Evolutionary conservation across 2,888 invertebrate genomes (phyloP).

Genomic region (Micoletzkya japonica): DNA sequence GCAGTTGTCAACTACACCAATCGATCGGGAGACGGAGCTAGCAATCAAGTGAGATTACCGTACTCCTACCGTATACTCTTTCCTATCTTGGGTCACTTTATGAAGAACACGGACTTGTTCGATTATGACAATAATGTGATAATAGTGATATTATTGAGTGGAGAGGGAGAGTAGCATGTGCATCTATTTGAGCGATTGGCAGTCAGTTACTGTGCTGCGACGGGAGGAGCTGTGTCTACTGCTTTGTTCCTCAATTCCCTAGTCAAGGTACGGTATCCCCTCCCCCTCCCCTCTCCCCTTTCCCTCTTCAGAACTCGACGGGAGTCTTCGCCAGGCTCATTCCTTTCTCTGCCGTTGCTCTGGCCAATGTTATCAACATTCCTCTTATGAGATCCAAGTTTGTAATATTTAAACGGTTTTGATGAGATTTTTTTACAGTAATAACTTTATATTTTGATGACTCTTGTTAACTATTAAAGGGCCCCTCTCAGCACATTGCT

Average conservation of each 20-base stretch:
- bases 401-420: neutral
- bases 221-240: constrained; percentile 42
- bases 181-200: constrained; percentile 66
- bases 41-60: constrained; percentile 12
- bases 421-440: neutral
- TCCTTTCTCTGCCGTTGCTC: constrained; percentile 89
- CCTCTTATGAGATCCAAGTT: constrained; percentile 81
- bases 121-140: too few relatives aligned
- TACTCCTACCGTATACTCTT: neutral
- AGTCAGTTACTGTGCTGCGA: constrained; percentile 64
- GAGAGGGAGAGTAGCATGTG: neutral
- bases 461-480: neutral
- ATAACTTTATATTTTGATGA: neutral
- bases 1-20: constrained; percentile 98
- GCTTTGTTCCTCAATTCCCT: constrained; percentile 39
- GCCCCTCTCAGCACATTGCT: too few relatives aligned
- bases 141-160: too few relatives aligned
- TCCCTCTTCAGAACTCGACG: constrained; percentile 67
- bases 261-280: constrained; percentile 65
- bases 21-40: constrained; percentile 69
- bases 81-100: neutral
- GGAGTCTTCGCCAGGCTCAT: constrained; percentile 82
- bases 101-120: too few relatives aligned
- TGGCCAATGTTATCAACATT: constrained; percentile 95
- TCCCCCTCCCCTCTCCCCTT: neutral